A percentile compares a stretch with the other conserved stretches of the same genome.
Evolutionary conservation across 2,113 vertebrate species (phyloP).

Genomic region (Parus major): DNA sequence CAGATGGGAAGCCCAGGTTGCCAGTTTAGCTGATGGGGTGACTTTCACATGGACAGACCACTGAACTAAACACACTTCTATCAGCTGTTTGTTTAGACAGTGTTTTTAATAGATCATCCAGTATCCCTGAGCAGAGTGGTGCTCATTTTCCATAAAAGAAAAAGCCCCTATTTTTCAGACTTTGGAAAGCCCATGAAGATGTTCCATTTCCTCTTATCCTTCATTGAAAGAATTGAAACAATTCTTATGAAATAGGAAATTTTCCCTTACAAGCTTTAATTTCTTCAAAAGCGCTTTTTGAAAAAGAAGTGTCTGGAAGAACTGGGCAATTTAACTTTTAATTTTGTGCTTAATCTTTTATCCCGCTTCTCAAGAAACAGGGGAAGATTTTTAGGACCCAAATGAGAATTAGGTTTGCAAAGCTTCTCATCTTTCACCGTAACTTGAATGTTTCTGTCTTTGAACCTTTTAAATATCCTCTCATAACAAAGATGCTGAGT

Average conservation of each 20-base stretch:
- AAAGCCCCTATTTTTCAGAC: background rate
- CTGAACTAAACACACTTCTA: background rate
- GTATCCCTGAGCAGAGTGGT: background rate
- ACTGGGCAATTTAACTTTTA: background rate
- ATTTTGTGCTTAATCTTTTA: background rate
- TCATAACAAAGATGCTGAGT: constrained; percentile 20
- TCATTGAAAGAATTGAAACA: background rate
- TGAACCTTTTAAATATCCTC: constrained; percentile 25
- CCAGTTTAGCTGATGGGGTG: background rate
- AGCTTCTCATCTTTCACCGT: constrained; percentile 2
- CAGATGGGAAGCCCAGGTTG: background rate
- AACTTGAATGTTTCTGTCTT: background rate
- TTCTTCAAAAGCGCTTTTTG: background rate
- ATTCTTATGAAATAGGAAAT: background rate
- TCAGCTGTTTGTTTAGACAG: background rate
- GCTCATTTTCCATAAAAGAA: background rate
- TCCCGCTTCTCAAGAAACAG: background rate
- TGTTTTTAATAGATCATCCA: background rate
- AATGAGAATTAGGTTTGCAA: constrained; percentile 13
- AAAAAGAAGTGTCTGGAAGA: background rate
- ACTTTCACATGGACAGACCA: background rate
- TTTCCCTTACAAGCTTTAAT: background rate
- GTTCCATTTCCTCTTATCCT: background rate
- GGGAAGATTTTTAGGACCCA: background rate
- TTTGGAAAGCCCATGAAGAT: background rate